Evolutionary conservation across 1,140 invertebrate species (phyloP).

Genomic region (Patella vulgata): DNA sequence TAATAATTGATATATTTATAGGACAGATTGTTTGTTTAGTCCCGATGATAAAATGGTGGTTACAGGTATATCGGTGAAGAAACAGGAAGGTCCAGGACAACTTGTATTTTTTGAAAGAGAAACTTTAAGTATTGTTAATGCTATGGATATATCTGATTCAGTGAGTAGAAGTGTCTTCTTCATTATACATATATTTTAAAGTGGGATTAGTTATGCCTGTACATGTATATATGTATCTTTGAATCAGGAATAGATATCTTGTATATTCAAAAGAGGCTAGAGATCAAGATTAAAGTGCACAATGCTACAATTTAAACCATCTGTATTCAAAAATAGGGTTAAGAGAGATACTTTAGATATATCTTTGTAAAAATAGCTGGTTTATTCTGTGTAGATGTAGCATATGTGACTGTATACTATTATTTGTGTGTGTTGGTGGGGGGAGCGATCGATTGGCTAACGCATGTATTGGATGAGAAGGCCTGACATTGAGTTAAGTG

Average conservation of each 20-base stretch:
- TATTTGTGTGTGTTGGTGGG: too few species aligned
- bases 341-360: too few species aligned
- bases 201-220: background rate
- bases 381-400: too few species aligned
- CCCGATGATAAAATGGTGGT: slow-evolving; percentile 91
- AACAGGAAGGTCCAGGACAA: slow-evolving; percentile 77
- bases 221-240: background rate
- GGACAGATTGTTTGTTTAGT: slow-evolving; percentile 93
- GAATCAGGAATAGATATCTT: background rate
- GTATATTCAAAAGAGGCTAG: too few species aligned
- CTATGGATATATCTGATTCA: slow-evolving; percentile 80
- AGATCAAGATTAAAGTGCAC: too few species aligned
- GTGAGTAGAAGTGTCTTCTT: slow-evolving; percentile 59
- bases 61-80: slow-evolving; percentile 86
- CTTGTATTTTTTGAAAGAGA: slow-evolving; percentile 85
- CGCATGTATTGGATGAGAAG: too few species aligned
- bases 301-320: too few species aligned
- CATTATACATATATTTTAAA: slow-evolving; percentile 11
- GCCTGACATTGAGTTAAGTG: background rate
- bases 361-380: too few species aligned
- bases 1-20: too few species aligned
- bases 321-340: too few species aligned
- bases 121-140: slow-evolving; percentile 75
- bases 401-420: too few species aligned
- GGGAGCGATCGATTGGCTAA: too few species aligned